Evolutionary conservation across 2,797 vertebrate species (phyloP).

Genomic region (Bryconaethiops microstoma): DNA sequence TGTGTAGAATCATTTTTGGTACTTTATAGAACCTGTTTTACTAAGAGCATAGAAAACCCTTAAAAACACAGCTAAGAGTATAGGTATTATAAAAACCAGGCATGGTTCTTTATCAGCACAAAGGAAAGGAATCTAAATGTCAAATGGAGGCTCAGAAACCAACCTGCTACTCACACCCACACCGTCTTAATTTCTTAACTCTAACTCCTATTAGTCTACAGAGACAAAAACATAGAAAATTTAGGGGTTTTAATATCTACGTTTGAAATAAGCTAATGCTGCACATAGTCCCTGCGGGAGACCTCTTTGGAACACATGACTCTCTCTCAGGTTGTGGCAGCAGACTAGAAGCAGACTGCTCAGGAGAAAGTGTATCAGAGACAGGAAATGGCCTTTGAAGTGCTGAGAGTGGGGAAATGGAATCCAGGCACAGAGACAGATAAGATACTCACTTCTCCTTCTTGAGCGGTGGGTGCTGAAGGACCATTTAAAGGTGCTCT

Average conservation of each 20-base stretch:
- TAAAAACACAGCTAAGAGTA: background rate
- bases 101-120: background rate
- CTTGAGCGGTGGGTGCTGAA: slow-evolving; percentile 23
- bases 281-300: slow-evolving; percentile 40
- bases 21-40: no score
- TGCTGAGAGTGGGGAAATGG: slow-evolving; percentile 62
- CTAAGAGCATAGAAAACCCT: background rate
- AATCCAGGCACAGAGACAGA: slow-evolving; percentile 53
- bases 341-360: slow-evolving; percentile 47
- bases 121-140: background rate
- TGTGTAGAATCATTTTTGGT: no score
- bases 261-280: slow-evolving; percentile 47
- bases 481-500: slow-evolving; percentile 24
- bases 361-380: slow-evolving; percentile 51
- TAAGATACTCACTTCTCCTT: slow-evolving; percentile 44
- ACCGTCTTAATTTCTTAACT: background rate
- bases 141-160: background rate
- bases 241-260: slow-evolving; percentile 6
- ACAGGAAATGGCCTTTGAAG: slow-evolving; percentile 62
- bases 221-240: background rate
- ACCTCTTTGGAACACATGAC: slow-evolving; percentile 30
- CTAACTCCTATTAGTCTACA: background rate
- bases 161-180: background rate
- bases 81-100: background rate
- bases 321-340: slow-evolving; percentile 44